Evolutionary conservation across 2,888 invertebrate genomes (phyloP).

Genomic region (Yponomeuta cagnagella): DNA sequence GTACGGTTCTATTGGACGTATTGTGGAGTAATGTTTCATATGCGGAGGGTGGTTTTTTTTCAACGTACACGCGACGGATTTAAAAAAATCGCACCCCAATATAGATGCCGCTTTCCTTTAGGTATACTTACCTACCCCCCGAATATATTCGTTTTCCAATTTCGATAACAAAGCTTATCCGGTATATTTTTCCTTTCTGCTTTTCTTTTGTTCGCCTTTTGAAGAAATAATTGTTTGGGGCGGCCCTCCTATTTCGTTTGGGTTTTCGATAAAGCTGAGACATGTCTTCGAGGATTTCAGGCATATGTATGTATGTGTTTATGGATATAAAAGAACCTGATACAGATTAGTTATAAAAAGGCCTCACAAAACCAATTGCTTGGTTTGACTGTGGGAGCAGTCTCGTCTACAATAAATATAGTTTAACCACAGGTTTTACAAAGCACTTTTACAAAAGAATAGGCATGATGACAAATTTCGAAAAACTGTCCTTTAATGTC

Average conservation of each 20-base stretch:
- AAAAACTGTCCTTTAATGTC: too few relatives aligned
- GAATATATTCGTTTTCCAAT: slow-evolving; percentile 65
- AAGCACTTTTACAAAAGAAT: too few relatives aligned
- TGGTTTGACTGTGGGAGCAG: too few relatives aligned
- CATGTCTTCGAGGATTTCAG: not conserved
- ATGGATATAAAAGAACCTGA: too few relatives aligned
- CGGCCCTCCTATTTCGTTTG: slow-evolving; percentile 43
- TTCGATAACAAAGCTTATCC: slow-evolving; percentile 71
- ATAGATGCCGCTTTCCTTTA: slow-evolving; percentile 55
- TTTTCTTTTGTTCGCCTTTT: slow-evolving; percentile 44
- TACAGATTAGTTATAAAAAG: too few relatives aligned
- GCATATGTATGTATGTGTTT: not conserved
- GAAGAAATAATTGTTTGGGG: slow-evolving; percentile 58
- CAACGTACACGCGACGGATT: slow-evolving; percentile 50
- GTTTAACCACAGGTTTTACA: too few relatives aligned
- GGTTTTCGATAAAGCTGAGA: not conserved
- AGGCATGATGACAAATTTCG: too few relatives aligned
- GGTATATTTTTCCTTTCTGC: slow-evolving; percentile 29
- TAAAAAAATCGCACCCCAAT: slow-evolving; percentile 64
- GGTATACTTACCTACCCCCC: slow-evolving; percentile 42
- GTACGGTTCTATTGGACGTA: slow-evolving; percentile 58
- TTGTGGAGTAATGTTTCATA: slow-evolving; percentile 70
- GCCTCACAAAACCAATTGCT: too few relatives aligned
- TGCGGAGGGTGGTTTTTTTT: slow-evolving; percentile 58
- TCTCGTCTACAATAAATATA: too few relatives aligned